Conservation (phyloP, 1,140 invertebrate species). For the Pogonomyrmex barbatus region DNA sequence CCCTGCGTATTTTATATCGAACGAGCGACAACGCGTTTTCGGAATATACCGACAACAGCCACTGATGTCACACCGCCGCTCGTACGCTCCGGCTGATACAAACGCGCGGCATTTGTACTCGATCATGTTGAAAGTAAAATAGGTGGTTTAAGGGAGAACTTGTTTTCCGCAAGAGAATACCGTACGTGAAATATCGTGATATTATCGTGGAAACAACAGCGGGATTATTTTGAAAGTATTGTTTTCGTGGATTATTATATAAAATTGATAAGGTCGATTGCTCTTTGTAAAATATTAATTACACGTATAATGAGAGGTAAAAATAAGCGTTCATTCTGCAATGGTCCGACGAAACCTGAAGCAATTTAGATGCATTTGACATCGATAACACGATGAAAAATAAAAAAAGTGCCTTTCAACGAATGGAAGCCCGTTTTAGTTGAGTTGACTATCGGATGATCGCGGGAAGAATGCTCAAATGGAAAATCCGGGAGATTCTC, state of each 20-base stretch:
- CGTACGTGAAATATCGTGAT: neutral
- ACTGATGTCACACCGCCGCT: slow-evolving; percentile 35
- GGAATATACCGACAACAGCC: slow-evolving; percentile 58
- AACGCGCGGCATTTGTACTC: slow-evolving; percentile 25
- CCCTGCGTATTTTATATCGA: slow-evolving; percentile 65
- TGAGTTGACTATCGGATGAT: slow-evolving; percentile 44
- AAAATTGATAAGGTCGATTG: neutral
- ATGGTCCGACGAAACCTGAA: neutral
- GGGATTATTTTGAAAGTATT: neutral
- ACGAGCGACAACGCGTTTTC: slow-evolving; percentile 67
- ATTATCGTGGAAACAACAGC: neutral
- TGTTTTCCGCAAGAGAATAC: neutral
- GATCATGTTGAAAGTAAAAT: slow-evolving; percentile 25
- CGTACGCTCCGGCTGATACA: slow-evolving; percentile 63
- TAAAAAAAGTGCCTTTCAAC: slow-evolving; percentile 4
- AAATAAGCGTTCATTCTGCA: neutral
- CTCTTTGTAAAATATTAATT: slow-evolving; percentile 5
- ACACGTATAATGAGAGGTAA: neutral
- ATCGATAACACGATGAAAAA: neutral
- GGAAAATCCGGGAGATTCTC: slow-evolving; percentile 55
- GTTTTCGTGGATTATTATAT: neutral
- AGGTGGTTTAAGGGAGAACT: neutral
- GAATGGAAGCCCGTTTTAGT: slow-evolving; percentile 31
- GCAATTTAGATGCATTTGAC: neutral
- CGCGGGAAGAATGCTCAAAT: slow-evolving; percentile 52